phyloP scores from a whole-genome alignment of 2,888 invertebrate species.

The Mythimna ferrago region DNA sequence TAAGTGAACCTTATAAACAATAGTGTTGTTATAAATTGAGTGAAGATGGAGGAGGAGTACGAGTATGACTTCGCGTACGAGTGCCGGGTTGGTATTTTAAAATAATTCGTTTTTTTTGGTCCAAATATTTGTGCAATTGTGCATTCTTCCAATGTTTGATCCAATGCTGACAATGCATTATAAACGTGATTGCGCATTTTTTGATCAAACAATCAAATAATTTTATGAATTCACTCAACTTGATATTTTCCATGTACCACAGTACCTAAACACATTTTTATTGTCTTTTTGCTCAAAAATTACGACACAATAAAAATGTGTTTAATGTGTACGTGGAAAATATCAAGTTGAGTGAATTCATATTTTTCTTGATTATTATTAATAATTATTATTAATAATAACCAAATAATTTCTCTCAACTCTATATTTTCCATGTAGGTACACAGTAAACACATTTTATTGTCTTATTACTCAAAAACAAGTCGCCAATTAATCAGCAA shows the following conservation, averaged over 20 bases:
- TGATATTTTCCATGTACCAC: conserved; percentile 1
- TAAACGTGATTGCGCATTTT: conserved; percentile 45
- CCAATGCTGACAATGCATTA: conserved; percentile 30
- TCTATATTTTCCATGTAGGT: conserved; percentile 2
- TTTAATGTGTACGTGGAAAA: too few species aligned
- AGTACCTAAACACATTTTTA: not conserved
- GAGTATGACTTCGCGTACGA: conserved; percentile 93
- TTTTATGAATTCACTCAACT: not conserved
- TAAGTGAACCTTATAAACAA: conserved; percentile 74
- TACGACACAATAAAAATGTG: too few species aligned
- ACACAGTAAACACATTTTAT: not conserved
- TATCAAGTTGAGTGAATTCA: too few species aligned
- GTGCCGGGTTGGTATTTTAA: conserved; percentile 91
- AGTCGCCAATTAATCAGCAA: conserved; percentile 1
- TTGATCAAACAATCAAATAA: not conserved
- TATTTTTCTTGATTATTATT: too few species aligned
- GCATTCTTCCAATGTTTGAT: conserved; percentile 23
- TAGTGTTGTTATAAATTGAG: conserved; percentile 72
- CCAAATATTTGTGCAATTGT: conserved; percentile 38
- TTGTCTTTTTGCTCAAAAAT: not conserved
- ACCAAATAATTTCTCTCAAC: not conserved
- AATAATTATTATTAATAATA: not conserved
- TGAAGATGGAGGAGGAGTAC: conserved; percentile 84
- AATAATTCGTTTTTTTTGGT: conserved; percentile 26
- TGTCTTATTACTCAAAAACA: not conserved